Evolutionary conservation across 2,888 invertebrate genomes (phyloP), one percentile per base, ranked within the genome.

Genomic region (Allolobophora icterica): DNA sequence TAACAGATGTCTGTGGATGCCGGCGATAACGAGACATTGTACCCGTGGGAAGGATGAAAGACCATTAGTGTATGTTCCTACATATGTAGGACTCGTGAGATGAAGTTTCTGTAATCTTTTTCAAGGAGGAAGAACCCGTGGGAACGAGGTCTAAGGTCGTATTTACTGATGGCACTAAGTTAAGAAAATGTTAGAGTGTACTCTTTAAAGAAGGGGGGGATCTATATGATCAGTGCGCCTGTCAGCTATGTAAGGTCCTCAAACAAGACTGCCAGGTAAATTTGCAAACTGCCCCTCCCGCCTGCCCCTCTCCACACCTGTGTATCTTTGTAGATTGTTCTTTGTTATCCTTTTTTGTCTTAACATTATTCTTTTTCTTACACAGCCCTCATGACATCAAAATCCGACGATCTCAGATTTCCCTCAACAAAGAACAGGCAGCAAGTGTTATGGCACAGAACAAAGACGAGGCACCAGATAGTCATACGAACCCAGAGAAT

Each of bases 351-450:
- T 35, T 0, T 4, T 84, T 84, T 24, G 30, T 84, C n/a, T 34
- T 87, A 35, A 87, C 35, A 1, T 19, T 84, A 17, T 38, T 87
- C 15, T 35, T 87, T 6, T 87, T 38, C 30, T 34, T 35, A 24
- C 24, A 38, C 34, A 87, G 87, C 19, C 38, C 87, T 34, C 38
- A 33, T 87, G 87, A 87, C 87, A 38, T 87, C 35, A 87, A 35
- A 87, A 24, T 87, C 21, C 21, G 15, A 19, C 34, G 87, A 87
- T 87, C 87, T 3, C 87, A 87, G 87, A 87, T 87, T 87, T 87
- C 87, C 21, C 87, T 87, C 87, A 87, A 38, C 87, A 87, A 38
- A 87, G 87, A 87, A 30, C 87, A 35, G 87, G 87, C 87, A 87
- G 87, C 87, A 38, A 17, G 4, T 19, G 17, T 87, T 87, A 38